phyloP scores from a whole-genome alignment of 2,797 vertebrate species.

The Schizopygopsis pylzovi region DNA sequence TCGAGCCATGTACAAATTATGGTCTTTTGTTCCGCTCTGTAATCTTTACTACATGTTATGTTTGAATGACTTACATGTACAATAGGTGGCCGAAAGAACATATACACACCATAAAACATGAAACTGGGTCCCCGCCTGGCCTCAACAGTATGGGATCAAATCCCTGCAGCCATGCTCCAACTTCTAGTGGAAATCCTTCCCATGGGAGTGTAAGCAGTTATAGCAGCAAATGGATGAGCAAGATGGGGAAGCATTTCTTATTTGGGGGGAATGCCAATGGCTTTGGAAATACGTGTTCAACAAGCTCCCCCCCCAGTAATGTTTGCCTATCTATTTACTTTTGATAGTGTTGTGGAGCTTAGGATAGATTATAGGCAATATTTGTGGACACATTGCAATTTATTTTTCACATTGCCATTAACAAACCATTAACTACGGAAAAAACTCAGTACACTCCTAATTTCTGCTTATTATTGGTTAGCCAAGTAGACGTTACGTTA shows the following conservation, averaged over 20 bases:
- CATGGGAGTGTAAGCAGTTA: not conserved
- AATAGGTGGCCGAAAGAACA: not conserved
- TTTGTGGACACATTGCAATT: not conserved
- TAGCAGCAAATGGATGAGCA: slow-evolving; percentile 8
- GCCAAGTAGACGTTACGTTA: not conserved
- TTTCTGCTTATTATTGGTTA: not conserved
- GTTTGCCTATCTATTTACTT: no score
- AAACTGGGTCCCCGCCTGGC: not conserved
- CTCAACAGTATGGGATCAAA: slow-evolving; percentile 8
- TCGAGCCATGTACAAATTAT: slow-evolving; percentile 11
- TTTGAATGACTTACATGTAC: not conserved
- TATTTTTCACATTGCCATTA: not conserved
- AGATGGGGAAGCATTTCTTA: not conserved
- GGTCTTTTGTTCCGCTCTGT: slow-evolving; percentile 22
- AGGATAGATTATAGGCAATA: not conserved
- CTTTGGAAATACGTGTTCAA: not conserved
- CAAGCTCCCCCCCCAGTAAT: no score
- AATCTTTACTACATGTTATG: slow-evolving; percentile 7
- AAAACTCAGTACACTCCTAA: not conserved
- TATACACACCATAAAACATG: not conserved
- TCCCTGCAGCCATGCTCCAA: not conserved
- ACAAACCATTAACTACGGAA: not conserved
- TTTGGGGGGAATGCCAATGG: not conserved
- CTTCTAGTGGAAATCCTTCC: not conserved
- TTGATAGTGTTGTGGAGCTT: not conserved